Evolutionary conservation across 2,888 invertebrate genomes (phyloP).

Genomic region (Dioctria rufipes): DNA sequence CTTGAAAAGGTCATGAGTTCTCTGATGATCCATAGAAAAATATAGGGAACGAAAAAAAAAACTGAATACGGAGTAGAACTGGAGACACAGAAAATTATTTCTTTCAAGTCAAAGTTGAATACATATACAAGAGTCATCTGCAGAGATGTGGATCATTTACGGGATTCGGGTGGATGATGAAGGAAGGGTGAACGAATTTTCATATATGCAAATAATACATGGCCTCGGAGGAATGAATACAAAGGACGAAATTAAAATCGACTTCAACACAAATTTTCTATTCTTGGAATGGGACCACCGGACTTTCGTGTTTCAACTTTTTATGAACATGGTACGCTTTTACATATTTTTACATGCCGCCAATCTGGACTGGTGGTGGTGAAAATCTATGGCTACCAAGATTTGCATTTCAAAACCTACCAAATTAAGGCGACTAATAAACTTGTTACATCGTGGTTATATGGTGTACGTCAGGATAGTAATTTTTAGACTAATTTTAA

Average conservation of each 20-base stretch:
- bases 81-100: not conserved
- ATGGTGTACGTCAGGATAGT: too few relatives aligned
- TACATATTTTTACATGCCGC: too few relatives aligned
- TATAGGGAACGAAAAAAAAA: slow-evolving; percentile 18
- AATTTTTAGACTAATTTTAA: too few relatives aligned
- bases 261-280: slow-evolving; percentile 33
- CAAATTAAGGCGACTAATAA: too few relatives aligned
- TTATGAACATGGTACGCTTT: not conserved
- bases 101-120: slow-evolving; percentile 8
- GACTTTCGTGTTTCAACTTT: not conserved
- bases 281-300: not conserved
- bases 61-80: not conserved
- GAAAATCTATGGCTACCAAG: not conserved
- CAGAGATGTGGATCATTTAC: not conserved
- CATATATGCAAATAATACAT: slow-evolving; percentile 39
- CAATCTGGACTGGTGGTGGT: not conserved
- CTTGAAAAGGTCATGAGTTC: not conserved
- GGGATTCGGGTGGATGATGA: not conserved
- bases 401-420: not conserved
- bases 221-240: slow-evolving; percentile 38
- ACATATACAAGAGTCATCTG: slow-evolving; percentile 18
- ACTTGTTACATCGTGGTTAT: too few relatives aligned
- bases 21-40: not conserved
- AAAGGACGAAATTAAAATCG: slow-evolving; percentile 41
- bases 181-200: not conserved